Evolutionary conservation across 2,113 vertebrate species (phyloP), one percentile per base, ranked within the genome.

Genomic region (Loxodonta africana): DNA sequence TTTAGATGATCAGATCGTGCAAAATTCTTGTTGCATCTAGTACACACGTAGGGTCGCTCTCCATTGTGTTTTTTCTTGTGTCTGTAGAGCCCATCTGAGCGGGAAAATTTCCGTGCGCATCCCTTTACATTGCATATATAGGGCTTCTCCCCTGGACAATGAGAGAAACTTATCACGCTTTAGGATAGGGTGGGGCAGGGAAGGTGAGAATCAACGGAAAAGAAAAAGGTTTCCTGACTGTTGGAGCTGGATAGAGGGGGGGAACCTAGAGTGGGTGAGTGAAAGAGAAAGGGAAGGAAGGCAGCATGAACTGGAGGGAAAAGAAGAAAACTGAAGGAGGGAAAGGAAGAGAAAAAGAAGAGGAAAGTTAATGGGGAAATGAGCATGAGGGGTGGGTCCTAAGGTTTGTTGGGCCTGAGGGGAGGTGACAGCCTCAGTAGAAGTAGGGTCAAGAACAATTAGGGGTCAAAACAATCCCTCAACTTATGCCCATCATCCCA

Each of bases 81-180:
- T 71, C 95, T 82, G 25, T 0, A 20, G 77, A 97, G 97, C 41
- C 94, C 94, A 81, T 33, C 33, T 0, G 67, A 85, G n/a, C 57
- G 53, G 41, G 11, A 0, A 8, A 96, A 96, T 71, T 73, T 46
- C 94, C 94, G 86, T 0, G 5, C 41, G 44, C 97, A 98, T 33
- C 71, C 48, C 0, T 15, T 2, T 21, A 15, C 0, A 0, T 44
- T 1, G 20, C 96, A 97, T 8, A 26, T 21, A 7, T 92, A 96
- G 18, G 96, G 96, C 76, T 96, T 98, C 65, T 97, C 97, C 1
- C 98, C 98, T 98, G 88, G 92, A 96, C 9, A 57, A 44, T 90
- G 28, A 65, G 65, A 81, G 41, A 76, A 18, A 73, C 23, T 81
- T 30, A 65, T 93, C 44, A 85, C 17, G n/a, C 14, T 37, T 91